Percentiles rank a stretch among this genome's conserved stretches.
Conservation (phyloP, 2,797 vertebrate genomes). For the Notolabrus celidotus region DNA sequence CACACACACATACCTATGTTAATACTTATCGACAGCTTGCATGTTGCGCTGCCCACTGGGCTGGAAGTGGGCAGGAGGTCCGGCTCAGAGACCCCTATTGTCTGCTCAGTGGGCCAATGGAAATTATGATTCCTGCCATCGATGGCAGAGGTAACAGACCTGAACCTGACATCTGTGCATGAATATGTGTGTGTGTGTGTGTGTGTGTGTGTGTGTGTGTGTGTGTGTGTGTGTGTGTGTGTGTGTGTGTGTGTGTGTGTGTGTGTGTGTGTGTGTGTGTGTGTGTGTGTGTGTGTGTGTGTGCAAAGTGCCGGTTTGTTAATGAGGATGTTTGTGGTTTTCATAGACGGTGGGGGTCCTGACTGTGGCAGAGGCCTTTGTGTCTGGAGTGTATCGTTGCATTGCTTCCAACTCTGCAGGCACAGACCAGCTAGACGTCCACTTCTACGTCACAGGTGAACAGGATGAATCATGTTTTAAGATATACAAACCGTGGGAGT, state of each 20-base stretch:
- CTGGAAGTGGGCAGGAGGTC: constrained; percentile 59
- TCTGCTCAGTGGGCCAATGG: constrained; percentile 43
- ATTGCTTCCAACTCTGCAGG: constrained; percentile 91
- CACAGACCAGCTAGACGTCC: constrained; percentile 87
- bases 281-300: constrained; percentile 26
- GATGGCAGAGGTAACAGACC: constrained; percentile 58
- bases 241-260: not conserved
- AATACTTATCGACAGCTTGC: constrained; percentile 20
- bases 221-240: constrained; percentile 19
- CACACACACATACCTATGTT: constrained; percentile 19
- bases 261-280: constrained; percentile 14
- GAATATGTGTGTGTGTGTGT: constrained; percentile 21
- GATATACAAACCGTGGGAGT: not conserved
- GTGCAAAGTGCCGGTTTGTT: constrained; percentile 37
- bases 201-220: constrained; percentile 21
- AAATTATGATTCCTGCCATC: constrained; percentile 59
- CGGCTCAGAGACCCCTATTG: constrained; percentile 64
- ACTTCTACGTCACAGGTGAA: constrained; percentile 95
- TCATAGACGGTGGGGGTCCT: constrained; percentile 92
- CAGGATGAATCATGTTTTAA: constrained; percentile 11
- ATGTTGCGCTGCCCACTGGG: constrained; percentile 51
- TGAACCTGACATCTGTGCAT: constrained; percentile 7
- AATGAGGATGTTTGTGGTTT: constrained; percentile 62
- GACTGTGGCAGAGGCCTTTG: constrained; percentile 88
- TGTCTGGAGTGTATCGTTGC: constrained; percentile 94